Conservation (phyloP, 37 sponge, comb jelly and placozoan species). For the Agelas oroides region DNA sequence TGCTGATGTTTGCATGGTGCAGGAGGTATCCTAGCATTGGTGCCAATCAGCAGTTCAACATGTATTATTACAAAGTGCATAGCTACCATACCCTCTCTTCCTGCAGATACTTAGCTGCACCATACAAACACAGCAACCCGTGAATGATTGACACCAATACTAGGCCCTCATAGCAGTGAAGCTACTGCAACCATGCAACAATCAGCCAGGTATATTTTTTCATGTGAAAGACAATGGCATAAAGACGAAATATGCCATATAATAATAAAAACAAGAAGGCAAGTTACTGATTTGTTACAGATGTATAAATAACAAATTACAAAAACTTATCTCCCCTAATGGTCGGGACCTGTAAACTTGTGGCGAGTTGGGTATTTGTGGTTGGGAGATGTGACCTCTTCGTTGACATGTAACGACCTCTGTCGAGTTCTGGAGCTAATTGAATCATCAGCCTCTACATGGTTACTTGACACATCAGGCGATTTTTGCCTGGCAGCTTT, state of each 20-base stretch:
- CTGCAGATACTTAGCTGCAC: conserved; percentile 1
- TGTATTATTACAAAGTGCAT: too few relatives aligned
- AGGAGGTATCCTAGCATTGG: conserved; percentile 38
- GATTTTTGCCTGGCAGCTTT: too few relatives aligned
- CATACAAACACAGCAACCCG: conserved; percentile 15
- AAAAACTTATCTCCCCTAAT: neutral
- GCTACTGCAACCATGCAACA: neutral
- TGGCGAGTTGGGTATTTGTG: conserved; percentile 58
- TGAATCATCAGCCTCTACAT: neutral
- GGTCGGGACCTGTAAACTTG: conserved; percentile 8
- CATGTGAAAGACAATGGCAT: too few relatives aligned
- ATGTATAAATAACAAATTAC: neutral
- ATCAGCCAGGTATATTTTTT: neutral
- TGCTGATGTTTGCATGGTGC: conserved; percentile 26
- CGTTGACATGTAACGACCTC: neutral
- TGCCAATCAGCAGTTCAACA: conserved; percentile 19
- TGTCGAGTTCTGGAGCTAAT: conserved; percentile 30
- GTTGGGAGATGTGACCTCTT: neutral
- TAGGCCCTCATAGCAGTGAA: conserved; percentile 8
- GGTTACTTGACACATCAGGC: too few relatives aligned
- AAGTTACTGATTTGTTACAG: too few relatives aligned
- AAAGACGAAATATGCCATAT: too few relatives aligned
- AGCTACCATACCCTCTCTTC: too few relatives aligned
- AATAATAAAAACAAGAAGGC: too few relatives aligned
- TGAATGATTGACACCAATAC: conserved; percentile 75